A percentile compares a stretch with the other conserved stretches of the same genome.
phyloP scores from a whole-genome alignment of 2,888 invertebrate species.

The Spodoptera exigua region DNA sequence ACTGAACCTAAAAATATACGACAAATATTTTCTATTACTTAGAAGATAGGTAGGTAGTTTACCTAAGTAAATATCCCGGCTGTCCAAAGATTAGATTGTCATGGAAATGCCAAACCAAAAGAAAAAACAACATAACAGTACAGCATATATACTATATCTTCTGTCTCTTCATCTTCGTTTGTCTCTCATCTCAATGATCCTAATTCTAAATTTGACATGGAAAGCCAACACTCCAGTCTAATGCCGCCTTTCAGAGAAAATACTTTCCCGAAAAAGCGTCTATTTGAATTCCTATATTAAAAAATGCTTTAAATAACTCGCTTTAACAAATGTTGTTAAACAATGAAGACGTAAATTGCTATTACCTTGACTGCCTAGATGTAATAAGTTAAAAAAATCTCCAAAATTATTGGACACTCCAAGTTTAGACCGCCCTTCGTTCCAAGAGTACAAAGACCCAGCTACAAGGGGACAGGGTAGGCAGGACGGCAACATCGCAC shows the following conservation, averaged over 20 bases:
- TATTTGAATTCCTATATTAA: background rate
- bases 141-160: too few relatives aligned
- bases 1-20: too few relatives aligned
- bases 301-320: background rate
- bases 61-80: too few relatives aligned
- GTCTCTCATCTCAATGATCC: too few relatives aligned
- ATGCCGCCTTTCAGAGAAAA: slow-evolving; percentile 6
- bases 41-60: too few relatives aligned
- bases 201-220: background rate
- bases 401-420: slow-evolving; percentile 42
- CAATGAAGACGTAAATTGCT: background rate
- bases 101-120: too few relatives aligned
- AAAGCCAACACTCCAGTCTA: background rate
- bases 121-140: too few relatives aligned
- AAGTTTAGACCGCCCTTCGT: slow-evolving; percentile 72
- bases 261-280: background rate
- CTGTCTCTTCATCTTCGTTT: too few relatives aligned
- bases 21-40: too few relatives aligned
- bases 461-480: slow-evolving; percentile 64
- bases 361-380: background rate
- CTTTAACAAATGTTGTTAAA: background rate
- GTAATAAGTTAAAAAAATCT: slow-evolving; percentile 2
- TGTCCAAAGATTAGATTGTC: too few relatives aligned
- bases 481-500: slow-evolving; percentile 77
- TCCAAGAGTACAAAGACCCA: slow-evolving; percentile 79